Evolutionary conservation across 2,113 vertebrate species (phyloP), one percentile per base, ranked within the genome.

Genomic region (Coptodon rendalli): DNA sequence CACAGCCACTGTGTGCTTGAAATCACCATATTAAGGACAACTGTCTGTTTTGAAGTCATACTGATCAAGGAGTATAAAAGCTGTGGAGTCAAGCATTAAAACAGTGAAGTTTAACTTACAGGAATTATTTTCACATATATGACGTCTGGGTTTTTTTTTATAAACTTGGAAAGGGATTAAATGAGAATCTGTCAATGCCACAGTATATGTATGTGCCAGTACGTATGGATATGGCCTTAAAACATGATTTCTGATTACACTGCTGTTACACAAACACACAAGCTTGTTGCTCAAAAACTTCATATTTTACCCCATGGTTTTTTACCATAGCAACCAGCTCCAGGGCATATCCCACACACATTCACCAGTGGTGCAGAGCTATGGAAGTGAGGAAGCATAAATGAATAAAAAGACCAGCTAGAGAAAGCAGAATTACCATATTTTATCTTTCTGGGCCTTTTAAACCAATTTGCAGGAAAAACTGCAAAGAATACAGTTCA

Each of bases 291-390:
- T 81, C n/a, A 71, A 83, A 85, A 90, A 83, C 82, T 52, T 90
- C 57, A 86, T 61, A 52, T 8, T 82, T 91, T 84, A 89, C n/a
- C 9, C 86, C 63, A 87, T 71, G 36, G 73, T 89, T 40, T 83
- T 92, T 95, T 88, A 92, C 93, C 93, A 92, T 94, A 87, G 92
- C 92, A 94, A 94, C 94, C 52, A 81, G 76, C 81, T 83, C 34
- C 76, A 91, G 73, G 87, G 87, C 83, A 85, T 66, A 85, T 87
- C 91, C 88, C 83, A 92, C 90, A 88, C 88, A 86, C 81, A 87
- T 78, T 68, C 54, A 87, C 66, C 31, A 76, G 66, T 14, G 27
- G 16, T 45, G 63, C 82, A 83, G 68, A 61, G 86, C 16, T 45
- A 50, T 43, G 27, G 66, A 85, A 56, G 52, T 80, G 80, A 89